Conservation (phyloP, 2,888 invertebrate genomes). For the Dendrolimus houi region DNA sequence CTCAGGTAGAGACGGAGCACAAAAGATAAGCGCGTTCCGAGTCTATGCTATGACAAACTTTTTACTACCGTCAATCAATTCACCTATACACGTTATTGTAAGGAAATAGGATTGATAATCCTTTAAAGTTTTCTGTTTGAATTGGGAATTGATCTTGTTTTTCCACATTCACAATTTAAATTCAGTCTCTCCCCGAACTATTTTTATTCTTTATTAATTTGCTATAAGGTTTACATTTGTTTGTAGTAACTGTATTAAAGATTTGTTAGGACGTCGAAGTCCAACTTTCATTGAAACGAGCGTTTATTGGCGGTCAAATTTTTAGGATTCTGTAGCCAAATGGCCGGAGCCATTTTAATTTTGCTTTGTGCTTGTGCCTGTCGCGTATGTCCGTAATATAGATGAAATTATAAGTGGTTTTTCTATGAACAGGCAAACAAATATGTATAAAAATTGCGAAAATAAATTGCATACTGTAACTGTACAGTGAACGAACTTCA, state of each 20-base stretch:
- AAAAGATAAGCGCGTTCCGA: constrained; percentile 55
- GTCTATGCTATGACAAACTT: constrained; percentile 23
- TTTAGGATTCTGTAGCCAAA: constrained; percentile 23
- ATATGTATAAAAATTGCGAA: no score
- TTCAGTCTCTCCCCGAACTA: not conserved
- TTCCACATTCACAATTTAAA: constrained; percentile 3
- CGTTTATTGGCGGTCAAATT: constrained; percentile 64
- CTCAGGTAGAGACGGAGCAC: constrained; percentile 67
- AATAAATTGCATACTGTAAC: no score
- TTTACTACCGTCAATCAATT: constrained; percentile 2
- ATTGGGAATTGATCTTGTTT: constrained; percentile 1
- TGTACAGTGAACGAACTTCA: no score
- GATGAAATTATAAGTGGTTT: no score
- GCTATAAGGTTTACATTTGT: constrained; percentile 27
- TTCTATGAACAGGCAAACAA: no score
- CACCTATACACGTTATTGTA: not conserved
- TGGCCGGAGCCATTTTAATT: constrained; percentile 20
- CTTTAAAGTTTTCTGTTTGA: not conserved
- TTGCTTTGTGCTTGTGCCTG: no score
- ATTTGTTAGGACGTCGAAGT: constrained; percentile 4
- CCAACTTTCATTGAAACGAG: constrained; percentile 45
- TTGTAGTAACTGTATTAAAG: constrained; percentile 19
- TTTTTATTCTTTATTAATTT: constrained; percentile 3
- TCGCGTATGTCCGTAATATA: no score
- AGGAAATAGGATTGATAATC: not conserved